A percentile compares a stretch with the other conserved stretches of the same genome.
Conservation (phyloP, 2,888 invertebrate genomes). For the Ceramica pisi region DNA sequence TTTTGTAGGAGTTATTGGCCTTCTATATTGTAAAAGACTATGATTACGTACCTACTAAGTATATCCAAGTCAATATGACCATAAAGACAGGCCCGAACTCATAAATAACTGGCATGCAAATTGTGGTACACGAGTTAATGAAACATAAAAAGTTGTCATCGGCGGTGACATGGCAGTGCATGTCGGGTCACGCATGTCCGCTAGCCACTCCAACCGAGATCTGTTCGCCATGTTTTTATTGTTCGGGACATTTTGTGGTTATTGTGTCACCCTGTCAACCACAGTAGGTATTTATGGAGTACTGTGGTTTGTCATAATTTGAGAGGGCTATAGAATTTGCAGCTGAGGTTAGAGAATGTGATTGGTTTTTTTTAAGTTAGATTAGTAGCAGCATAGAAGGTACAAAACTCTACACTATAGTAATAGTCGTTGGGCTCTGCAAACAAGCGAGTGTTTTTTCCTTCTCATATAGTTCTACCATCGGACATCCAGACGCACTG, state of each 20-base stretch:
- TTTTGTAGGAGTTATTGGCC: background rate
- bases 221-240: conserved; percentile 34
- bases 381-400: background rate
- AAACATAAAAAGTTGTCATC: conserved; percentile 59
- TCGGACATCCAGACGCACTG: too few relatives aligned
- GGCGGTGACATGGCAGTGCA: conserved; percentile 36
- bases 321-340: too few relatives aligned
- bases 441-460: background rate
- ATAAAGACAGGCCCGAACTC: background rate
- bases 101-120: conserved; percentile 44
- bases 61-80: background rate
- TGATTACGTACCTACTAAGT: background rate
- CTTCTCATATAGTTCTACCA: too few relatives aligned
- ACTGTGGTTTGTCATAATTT: background rate
- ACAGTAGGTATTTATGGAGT: background rate
- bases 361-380: background rate
- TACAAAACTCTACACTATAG: background rate
- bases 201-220: conserved; percentile 49
- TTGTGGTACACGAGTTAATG: conserved; percentile 37
- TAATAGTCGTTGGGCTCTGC: background rate
- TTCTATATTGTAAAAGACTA: background rate
- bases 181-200: conserved; percentile 37
- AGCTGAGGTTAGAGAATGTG: background rate
- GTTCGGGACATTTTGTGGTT: conserved; percentile 14
- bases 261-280: conserved; percentile 10